Conservation (phyloP, 2,888 invertebrate genomes). For the Lycocerus yunnanus region DNA sequence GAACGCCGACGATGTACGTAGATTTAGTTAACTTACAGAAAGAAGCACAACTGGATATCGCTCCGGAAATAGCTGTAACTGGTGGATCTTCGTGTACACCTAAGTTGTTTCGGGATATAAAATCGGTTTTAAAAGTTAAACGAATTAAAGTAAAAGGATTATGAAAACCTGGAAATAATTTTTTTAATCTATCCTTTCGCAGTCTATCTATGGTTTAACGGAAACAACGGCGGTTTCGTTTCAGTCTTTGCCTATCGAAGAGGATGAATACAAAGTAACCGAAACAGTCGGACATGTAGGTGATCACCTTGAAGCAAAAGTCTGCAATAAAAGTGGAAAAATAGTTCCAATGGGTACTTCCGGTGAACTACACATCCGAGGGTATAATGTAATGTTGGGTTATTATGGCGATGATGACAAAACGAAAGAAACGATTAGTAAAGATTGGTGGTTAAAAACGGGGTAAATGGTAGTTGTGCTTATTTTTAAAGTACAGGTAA, state of each 20-base stretch:
- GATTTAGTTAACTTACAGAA: conserved; percentile 67
- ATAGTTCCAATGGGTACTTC: conserved; percentile 70
- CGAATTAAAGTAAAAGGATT: conserved; percentile 57
- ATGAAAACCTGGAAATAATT: background rate
- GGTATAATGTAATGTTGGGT: conserved; percentile 77
- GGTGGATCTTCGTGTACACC: conserved; percentile 77
- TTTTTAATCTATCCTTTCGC: conserved; percentile 29
- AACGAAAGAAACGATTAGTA: conserved; percentile 68
- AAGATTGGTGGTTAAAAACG: conserved; percentile 79
- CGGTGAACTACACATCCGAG: conserved; percentile 78
- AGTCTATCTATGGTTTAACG: conserved; percentile 67
- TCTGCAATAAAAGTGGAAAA: conserved; percentile 67
- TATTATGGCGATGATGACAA: conserved; percentile 82
- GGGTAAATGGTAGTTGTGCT: conserved; percentile 61
- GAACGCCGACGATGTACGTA: conserved; percentile 87
- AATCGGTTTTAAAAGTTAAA: conserved; percentile 55
- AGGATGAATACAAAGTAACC: conserved; percentile 53
- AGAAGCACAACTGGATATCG: conserved; percentile 56
- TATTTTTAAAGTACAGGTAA: background rate
- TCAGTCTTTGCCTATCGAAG: conserved; percentile 57
- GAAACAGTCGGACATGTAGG: conserved; percentile 61
- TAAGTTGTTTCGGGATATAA: conserved; percentile 60
- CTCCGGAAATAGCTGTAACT: conserved; percentile 63
- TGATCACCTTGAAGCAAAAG: conserved; percentile 65
- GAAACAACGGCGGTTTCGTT: conserved; percentile 64